These are phyloP conservation scores for Procambarus clarkii DNA, from an alignment of 1,140 invertebrate genomes.

Conservation along the genomic window DNA sequence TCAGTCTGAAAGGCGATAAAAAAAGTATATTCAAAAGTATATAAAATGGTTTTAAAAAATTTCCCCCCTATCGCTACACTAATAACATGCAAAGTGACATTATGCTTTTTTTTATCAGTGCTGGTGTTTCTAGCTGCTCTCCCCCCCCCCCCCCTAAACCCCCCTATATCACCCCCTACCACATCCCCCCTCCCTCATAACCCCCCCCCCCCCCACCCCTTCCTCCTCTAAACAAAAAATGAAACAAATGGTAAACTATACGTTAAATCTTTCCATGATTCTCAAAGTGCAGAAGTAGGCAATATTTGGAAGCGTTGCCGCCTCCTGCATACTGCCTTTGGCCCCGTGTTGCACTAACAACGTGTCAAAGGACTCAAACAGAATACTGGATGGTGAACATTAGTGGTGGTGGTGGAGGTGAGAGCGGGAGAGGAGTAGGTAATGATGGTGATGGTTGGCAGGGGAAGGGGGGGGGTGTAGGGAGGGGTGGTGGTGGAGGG, in stretches of 20 bases:
- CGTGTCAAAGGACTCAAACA: slow-evolving; percentile 16
- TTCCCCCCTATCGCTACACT: no score
- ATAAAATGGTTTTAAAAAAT: no score
- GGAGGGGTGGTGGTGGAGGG: not conserved
- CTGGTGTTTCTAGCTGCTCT: no score
- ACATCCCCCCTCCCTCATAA: no score
- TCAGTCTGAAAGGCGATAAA: no score
- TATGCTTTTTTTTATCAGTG: no score
- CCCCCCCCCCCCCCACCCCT: no score
- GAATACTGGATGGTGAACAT: slow-evolving; percentile 26
- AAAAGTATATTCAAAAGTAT: no score
- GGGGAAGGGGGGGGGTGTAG: not conserved
- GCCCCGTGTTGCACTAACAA: not conserved
- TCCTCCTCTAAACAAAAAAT: not conserved
- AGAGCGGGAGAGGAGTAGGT: no score
- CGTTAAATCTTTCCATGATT: not conserved
- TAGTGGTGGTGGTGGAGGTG: not conserved
- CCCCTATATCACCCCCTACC: no score
- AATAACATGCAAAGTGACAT: no score
- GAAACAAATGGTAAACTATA: not conserved
- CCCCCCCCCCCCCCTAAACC: no score
- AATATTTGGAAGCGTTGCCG: not conserved
- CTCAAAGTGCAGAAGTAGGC: not conserved
- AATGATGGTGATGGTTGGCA: not conserved
- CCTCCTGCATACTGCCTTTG: not conserved